Evolutionary conservation across 2,888 invertebrate genomes (phyloP).

Genomic region (Papilio demoleus): DNA sequence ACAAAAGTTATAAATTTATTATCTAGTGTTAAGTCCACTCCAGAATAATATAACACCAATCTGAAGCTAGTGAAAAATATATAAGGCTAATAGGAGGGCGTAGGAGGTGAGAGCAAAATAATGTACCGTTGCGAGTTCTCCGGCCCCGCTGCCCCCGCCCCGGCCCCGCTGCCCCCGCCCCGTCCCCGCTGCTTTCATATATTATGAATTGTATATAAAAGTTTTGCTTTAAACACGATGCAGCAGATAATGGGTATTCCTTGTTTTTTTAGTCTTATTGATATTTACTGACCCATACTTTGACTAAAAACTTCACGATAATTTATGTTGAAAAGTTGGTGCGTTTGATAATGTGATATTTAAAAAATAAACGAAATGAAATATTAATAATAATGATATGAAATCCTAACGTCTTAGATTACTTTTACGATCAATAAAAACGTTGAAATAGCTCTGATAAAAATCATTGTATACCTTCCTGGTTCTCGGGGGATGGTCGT

Average conservation of each 20-base stretch:
- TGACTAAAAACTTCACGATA: not conserved
- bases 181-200: not conserved
- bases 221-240: not conserved
- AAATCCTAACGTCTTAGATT: conserved; percentile 10
- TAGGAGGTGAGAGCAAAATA: conserved; percentile 3
- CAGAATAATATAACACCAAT: not conserved
- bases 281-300: not conserved
- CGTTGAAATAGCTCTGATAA: conserved; percentile 32
- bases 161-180: not conserved
- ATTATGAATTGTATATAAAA: conserved; percentile 2
- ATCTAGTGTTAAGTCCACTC: not conserved
- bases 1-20: not conserved
- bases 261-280: not conserved
- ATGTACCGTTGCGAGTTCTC: too few relatives aligned
- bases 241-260: not conserved
- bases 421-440: conserved; percentile 31
- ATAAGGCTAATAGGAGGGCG: not conserved
- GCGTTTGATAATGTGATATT: not conserved
- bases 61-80: not conserved
- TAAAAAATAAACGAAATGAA: too few relatives aligned
- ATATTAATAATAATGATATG: conserved; percentile 3
- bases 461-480: conserved; percentile 34
- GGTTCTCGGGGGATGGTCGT: conserved; percentile 28
- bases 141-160: too few relatives aligned
- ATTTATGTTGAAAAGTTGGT: too few relatives aligned